Conservation (phyloP, 2,888 invertebrate species). For the Leptinotarsa tumamoca region DNA sequence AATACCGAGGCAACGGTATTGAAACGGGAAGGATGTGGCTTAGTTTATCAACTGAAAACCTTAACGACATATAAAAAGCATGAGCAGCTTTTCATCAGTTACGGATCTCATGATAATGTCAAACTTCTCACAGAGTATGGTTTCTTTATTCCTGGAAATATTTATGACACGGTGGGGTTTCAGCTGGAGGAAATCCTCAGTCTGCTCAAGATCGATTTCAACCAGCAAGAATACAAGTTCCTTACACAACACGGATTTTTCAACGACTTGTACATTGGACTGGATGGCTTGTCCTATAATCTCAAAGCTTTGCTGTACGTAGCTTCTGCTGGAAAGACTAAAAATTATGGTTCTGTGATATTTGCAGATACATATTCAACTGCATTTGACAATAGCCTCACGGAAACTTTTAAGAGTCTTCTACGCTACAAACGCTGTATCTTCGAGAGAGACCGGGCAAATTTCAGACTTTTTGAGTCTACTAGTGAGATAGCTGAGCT, state of each 20-base stretch:
- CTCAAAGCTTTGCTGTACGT: slow-evolving; percentile 66
- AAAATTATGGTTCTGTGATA: slow-evolving; percentile 48
- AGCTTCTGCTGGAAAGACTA: slow-evolving; percentile 41
- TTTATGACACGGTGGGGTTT: slow-evolving; percentile 50
- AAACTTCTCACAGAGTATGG: slow-evolving; percentile 91
- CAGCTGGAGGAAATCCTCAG: slow-evolving; percentile 48
- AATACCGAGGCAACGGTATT: slow-evolving; percentile 67
- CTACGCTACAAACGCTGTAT: slow-evolving; percentile 1
- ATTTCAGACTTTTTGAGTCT: background rate
- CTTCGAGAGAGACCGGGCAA: background rate
- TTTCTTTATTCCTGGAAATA: slow-evolving; percentile 71
- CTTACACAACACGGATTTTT: slow-evolving; percentile 72
- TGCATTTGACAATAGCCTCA: background rate
- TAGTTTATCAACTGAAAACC: slow-evolving; percentile 71
- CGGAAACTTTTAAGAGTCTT: background rate
- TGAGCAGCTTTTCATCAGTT: slow-evolving; percentile 88
- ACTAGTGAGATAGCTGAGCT: background rate
- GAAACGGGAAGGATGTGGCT: slow-evolving; percentile 56
- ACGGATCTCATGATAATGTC: slow-evolving; percentile 84
- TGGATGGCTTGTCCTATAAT: slow-evolving; percentile 76
- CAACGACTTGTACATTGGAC: slow-evolving; percentile 73
- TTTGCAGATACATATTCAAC: slow-evolving; percentile 51
- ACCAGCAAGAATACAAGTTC: slow-evolving; percentile 70
- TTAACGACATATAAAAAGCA: slow-evolving; percentile 70
- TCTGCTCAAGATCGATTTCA: slow-evolving; percentile 48